Conservation (phyloP, 2,113 vertebrate genomes). For the Ailuropoda melanoleuca region DNA sequence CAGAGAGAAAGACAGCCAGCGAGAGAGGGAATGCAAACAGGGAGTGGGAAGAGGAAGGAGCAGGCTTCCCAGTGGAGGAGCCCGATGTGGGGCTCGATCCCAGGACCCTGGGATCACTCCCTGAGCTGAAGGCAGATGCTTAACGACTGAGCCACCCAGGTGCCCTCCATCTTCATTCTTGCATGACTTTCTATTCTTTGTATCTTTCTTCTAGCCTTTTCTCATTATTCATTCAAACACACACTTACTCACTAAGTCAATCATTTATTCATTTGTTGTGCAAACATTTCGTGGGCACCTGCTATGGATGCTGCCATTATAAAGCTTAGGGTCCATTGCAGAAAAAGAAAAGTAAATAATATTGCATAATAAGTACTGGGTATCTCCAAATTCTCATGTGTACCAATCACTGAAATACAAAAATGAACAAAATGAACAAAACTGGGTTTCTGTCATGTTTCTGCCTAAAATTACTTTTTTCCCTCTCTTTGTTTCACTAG, state of each 20-base stretch:
- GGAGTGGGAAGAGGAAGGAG: background rate
- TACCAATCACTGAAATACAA: background rate
- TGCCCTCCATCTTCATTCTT: background rate
- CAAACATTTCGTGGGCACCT: background rate
- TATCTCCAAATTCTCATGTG: background rate
- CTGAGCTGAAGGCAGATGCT: background rate
- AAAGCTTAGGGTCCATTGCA: background rate
- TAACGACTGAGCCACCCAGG: background rate
- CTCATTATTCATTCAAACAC: background rate
- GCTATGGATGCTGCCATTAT: background rate
- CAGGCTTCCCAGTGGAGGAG: background rate
- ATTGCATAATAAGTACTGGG: background rate
- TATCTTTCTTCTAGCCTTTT: background rate
- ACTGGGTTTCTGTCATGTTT: conserved; percentile 50
- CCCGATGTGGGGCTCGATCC: background rate
- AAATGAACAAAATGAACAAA: conserved; percentile 5
- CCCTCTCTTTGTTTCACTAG: background rate
- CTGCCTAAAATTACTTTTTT: conserved; percentile 33
- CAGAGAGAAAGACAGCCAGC: too few relatives aligned
- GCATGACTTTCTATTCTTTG: background rate
- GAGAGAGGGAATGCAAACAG: background rate
- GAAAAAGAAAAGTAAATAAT: background rate
- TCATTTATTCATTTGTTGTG: background rate
- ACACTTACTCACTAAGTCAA: background rate
- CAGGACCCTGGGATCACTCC: background rate